These are phyloP conservation scores for Myotis davidii DNA, from an alignment of 2,113 vertebrate genomes.

Conservation along the genomic window DNA sequence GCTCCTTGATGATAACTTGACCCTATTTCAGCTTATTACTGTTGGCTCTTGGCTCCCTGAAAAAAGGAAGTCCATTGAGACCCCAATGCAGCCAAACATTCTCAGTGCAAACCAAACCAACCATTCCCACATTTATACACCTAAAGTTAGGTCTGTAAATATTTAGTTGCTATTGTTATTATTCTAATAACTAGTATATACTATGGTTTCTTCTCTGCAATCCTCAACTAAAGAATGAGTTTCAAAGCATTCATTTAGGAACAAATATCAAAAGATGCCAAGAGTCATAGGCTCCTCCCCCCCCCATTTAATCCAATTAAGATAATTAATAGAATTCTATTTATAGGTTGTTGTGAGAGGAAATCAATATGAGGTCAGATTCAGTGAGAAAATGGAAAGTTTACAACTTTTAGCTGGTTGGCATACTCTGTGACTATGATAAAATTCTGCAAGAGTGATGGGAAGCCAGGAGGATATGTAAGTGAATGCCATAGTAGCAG, in stretches of 20 bases:
- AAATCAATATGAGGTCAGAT: constrained; percentile 25
- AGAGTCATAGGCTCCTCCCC: background rate
- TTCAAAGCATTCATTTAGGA: background rate
- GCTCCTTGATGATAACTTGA: constrained; percentile 34
- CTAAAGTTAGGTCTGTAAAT: background rate
- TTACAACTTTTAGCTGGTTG: background rate
- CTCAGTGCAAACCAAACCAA: background rate
- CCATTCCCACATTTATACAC: background rate
- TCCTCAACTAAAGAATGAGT: background rate
- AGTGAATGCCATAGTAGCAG: background rate
- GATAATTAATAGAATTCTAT: background rate
- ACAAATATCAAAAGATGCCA: background rate
- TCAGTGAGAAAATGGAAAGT: background rate
- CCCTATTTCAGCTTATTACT: constrained; percentile 56
- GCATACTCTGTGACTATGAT: background rate
- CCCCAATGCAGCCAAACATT: background rate
- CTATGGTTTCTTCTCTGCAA: background rate
- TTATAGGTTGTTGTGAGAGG: background rate
- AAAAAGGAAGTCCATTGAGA: constrained; percentile 1
- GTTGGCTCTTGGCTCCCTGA: background rate
- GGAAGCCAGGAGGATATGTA: no score
- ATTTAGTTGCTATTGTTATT: background rate
- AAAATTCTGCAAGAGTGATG: background rate
- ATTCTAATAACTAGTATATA: background rate
- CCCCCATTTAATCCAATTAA: background rate